A percentile compares a stretch with the other conserved stretches of the same genome.
Conservation (phyloP, 2,113 vertebrate species). For the Oncorhynchus nerka region DNA sequence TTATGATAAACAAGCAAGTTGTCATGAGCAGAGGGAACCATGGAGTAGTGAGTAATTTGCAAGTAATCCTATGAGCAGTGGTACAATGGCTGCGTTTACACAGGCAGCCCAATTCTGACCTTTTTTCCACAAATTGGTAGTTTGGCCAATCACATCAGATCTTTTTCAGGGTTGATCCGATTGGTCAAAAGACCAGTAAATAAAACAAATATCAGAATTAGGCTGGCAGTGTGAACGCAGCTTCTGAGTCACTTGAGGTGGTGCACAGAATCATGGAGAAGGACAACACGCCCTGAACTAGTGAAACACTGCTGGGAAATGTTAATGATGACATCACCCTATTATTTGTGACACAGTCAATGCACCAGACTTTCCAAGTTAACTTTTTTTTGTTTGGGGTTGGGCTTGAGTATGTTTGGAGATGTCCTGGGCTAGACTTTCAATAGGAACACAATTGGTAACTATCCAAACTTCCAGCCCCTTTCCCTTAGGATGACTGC, state of each 20-base stretch:
- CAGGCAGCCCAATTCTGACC: no score
- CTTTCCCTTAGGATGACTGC: constrained; percentile 13
- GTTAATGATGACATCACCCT: background rate
- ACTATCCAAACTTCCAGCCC: constrained; percentile 6
- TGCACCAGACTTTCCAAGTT: background rate
- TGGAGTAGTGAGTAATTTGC: background rate
- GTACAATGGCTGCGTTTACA: background rate
- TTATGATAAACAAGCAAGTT: background rate
- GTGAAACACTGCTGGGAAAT: background rate
- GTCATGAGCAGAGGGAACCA: background rate
- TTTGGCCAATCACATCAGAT: no score
- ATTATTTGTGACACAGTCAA: background rate
- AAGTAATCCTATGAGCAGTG: background rate
- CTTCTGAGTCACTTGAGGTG: background rate
- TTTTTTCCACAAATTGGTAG: no score
- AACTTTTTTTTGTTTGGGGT: background rate
- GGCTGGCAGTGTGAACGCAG: no score
- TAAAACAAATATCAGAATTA: no score
- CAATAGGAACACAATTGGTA: background rate
- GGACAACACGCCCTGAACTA: background rate
- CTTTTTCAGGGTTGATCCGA: no score
- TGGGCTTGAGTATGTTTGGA: background rate
- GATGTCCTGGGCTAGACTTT: background rate
- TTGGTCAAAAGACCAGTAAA: no score
- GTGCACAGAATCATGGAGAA: background rate